Conservation (phyloP, 1,140 invertebrate species). For the Tribolium madens region DNA sequence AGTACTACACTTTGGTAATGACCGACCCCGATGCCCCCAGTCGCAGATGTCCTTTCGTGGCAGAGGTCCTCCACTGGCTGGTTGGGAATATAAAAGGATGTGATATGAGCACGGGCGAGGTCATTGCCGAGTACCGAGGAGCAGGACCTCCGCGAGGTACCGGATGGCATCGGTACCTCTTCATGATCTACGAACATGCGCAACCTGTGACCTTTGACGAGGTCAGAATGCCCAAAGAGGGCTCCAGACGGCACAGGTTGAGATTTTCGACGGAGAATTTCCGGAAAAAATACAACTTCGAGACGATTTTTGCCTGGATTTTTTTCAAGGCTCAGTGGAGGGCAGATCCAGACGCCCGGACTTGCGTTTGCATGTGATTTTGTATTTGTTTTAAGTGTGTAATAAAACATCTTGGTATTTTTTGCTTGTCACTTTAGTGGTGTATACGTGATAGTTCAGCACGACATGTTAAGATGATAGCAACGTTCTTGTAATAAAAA, state of each 20-base stretch:
- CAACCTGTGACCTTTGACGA: slow-evolving; percentile 68
- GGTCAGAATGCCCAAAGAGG: background rate
- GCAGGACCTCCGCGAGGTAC: slow-evolving; percentile 62
- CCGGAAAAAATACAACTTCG: background rate
- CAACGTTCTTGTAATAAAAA: background rate
- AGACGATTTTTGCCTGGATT: slow-evolving; percentile 11
- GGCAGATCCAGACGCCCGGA: background rate
- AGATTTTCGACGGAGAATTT: slow-evolving; percentile 1
- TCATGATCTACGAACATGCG: slow-evolving; percentile 73
- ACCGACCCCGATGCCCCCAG: slow-evolving; percentile 57
- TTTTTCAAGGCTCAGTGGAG: slow-evolving; percentile 37
- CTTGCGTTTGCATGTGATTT: background rate
- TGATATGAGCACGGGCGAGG: slow-evolving; percentile 72
- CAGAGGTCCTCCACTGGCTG: slow-evolving; percentile 78
- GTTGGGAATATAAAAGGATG: slow-evolving; percentile 89
- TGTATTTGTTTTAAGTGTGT: background rate
- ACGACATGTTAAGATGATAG: background rate
- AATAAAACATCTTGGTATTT: background rate
- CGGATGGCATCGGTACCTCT: slow-evolving; percentile 77
- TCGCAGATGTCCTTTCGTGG: background rate
- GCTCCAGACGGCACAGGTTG: background rate
- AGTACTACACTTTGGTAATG: slow-evolving; percentile 85
- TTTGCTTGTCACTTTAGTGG: background rate
- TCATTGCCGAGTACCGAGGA: slow-evolving; percentile 70
- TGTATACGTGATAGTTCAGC: background rate